Evolutionary conservation across 2,888 invertebrate species (phyloP), one percentile per base, ranked within the genome.

Genomic region (Dryocosmus kuriphilus): DNA sequence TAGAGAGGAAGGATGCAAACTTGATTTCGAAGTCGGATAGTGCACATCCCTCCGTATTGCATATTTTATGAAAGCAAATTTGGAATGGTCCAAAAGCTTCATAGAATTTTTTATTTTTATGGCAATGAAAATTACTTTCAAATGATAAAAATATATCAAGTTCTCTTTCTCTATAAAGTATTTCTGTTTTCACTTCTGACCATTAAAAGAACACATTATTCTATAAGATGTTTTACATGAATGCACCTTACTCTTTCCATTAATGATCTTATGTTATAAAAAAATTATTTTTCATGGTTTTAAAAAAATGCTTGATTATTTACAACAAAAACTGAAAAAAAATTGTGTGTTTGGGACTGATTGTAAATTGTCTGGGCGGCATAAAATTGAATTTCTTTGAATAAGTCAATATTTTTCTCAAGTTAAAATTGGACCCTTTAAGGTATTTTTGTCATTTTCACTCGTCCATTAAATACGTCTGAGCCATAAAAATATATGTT

Each of bases 1-100:
- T 41, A 65, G 65, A 65, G 65, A 38, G 24, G 16, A 24, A n/a
- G 35, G 22, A 32, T 30, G 67, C 46, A 67, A 30, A 51, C 67
- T 71, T 51, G 51, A 71, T 71, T 71, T 71, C 32, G n/a, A 71
- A 46, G 46, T 46, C n/a, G n/a, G 32, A 51, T 30, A n/a, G 30
- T 2, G n/a, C 51, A 71, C 30, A 30, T 67, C 65, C 24, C 22
- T 62, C 14, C 9, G n/a, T 32, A 35, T 46, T n/a, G 11, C 11
- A 67, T 67, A 30, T 51, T 51, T 51, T n/a, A 67, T 67, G 46
- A 46, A 51, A 19, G 30, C 11, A 67, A 46, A 67, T 67, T 67
- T 19, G n/a, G 30, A 67, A 30, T 51, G 46, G 46, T 24, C 11
- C 27, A 51, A 67, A 46, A 27, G 46, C 46, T 46, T 57, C 27